These are phyloP conservation scores for Poecile montanus DNA, from an alignment of 2,797 vertebrate genomes.

Conservation along the genomic window DNA sequence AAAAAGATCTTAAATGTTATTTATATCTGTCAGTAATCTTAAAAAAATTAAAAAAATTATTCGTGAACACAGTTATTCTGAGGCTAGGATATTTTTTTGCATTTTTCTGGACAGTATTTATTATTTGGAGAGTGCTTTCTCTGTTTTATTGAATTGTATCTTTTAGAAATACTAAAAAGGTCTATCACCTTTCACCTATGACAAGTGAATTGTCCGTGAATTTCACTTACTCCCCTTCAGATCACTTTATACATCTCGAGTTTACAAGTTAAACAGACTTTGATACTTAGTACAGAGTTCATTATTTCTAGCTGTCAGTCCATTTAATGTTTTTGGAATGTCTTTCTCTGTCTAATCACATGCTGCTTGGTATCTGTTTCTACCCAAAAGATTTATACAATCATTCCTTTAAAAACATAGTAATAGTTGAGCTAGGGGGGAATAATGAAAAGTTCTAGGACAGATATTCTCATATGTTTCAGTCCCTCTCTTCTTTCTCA, in stretches of 20 bases:
- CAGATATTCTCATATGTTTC: background rate
- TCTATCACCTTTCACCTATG: background rate
- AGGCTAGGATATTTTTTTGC: background rate
- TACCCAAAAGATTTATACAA: background rate
- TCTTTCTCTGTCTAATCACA: background rate
- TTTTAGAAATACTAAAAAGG: background rate
- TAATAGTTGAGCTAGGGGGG: fast-evolving
- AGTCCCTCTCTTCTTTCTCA: background rate
- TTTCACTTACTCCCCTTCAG: background rate
- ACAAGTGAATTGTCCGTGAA: background rate
- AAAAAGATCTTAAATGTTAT: background rate
- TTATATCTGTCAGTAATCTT: background rate
- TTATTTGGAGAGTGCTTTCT: background rate
- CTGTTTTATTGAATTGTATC: background rate
- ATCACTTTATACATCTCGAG: background rate
- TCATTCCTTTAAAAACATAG: background rate
- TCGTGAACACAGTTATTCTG: background rate
- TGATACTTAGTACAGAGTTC: background rate
- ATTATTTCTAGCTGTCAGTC: background rate
- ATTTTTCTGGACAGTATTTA: background rate
- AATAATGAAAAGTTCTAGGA: background rate
- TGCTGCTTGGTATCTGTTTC: background rate
- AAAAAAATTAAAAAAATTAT: background rate
- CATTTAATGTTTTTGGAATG: background rate
- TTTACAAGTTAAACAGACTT: background rate